phyloP scores from a whole-genome alignment of 2,113 vertebrate species.

The Eubucco bourcierii region DNA sequence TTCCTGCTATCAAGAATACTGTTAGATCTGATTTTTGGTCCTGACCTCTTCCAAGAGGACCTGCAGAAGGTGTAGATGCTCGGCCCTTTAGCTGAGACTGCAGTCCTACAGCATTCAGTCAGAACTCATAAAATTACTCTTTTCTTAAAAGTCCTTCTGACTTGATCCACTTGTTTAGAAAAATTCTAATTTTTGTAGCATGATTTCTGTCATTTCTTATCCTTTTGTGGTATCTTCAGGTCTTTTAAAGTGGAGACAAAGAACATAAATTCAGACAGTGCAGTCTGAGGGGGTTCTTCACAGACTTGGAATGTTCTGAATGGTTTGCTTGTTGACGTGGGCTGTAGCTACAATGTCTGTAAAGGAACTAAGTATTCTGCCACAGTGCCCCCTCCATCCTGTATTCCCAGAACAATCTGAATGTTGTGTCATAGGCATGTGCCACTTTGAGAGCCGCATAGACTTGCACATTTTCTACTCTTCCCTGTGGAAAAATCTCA shows the following conservation, averaged over 20 bases:
- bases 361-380: constrained; percentile 32
- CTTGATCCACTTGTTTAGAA: not conserved
- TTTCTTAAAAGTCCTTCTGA: not conserved
- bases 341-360: constrained; percentile 22
- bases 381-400: constrained; percentile 48
- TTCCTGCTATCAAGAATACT: not conserved
- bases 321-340: not conserved
- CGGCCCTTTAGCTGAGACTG: not conserved
- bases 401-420: constrained; percentile 36
- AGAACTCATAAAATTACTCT: not conserved
- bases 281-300: not conserved
- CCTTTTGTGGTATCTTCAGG: not conserved
- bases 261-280: not conserved
- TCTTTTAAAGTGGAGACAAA: not conserved
- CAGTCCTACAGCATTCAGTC: not conserved
- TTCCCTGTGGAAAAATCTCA: not conserved
- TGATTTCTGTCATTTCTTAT: not conserved
- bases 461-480: not conserved
- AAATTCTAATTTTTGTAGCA: accelerated
- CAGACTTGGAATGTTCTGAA: not conserved
- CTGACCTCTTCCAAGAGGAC: not conserved
- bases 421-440: constrained; percentile 11
- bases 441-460: constrained; percentile 17
- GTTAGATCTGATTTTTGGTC: not conserved
- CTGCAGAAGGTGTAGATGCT: not conserved